A percentile compares a stretch with the other conserved stretches of the same genome.
phyloP scores from a whole-genome alignment of 2,113 vertebrate species.

The Galbula dea region DNA sequence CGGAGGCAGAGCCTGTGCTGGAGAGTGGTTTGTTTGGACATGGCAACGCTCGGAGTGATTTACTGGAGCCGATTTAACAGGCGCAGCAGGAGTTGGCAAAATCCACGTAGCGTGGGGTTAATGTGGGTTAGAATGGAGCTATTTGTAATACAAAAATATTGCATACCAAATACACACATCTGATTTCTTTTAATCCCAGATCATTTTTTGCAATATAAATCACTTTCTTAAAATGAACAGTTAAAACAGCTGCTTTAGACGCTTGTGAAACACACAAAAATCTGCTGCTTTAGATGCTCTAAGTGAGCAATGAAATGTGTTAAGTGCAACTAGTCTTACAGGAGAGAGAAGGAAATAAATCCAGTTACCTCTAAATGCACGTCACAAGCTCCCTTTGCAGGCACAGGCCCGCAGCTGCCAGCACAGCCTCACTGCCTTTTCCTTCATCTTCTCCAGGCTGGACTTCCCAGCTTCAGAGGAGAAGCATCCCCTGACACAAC shows the following conservation, averaged over 20 bases:
- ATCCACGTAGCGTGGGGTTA: constrained; percentile 78
- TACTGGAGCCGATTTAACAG: constrained; percentile 75
- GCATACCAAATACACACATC: constrained; percentile 79
- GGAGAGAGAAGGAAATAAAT: neutral
- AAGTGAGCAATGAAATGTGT: neutral
- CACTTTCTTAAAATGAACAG: constrained; percentile 61
- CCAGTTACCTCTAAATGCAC: rapidly evolving
- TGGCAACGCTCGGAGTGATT: constrained; percentile 35
- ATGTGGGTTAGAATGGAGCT: constrained; percentile 79
- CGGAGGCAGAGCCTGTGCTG: neutral
- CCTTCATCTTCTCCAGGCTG: neutral
- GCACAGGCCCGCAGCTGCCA: rapidly evolving
- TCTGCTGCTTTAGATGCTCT: constrained; percentile 2
- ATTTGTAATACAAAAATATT: constrained; percentile 77
- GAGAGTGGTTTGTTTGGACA: too few species aligned
- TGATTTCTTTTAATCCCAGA: constrained; percentile 81
- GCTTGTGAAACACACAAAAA: neutral
- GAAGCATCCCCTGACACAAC: rapidly evolving
- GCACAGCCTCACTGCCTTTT: rapidly evolving
- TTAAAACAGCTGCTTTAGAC: constrained; percentile 55
- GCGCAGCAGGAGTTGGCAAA: constrained; percentile 78
- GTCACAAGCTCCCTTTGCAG: rapidly evolving
- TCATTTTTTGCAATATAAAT: constrained; percentile 73
- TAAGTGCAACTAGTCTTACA: neutral
- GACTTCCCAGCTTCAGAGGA: rapidly evolving